Conservation (phyloP, 2,113 vertebrate genomes). For the Falcunculus frontatus region DNA sequence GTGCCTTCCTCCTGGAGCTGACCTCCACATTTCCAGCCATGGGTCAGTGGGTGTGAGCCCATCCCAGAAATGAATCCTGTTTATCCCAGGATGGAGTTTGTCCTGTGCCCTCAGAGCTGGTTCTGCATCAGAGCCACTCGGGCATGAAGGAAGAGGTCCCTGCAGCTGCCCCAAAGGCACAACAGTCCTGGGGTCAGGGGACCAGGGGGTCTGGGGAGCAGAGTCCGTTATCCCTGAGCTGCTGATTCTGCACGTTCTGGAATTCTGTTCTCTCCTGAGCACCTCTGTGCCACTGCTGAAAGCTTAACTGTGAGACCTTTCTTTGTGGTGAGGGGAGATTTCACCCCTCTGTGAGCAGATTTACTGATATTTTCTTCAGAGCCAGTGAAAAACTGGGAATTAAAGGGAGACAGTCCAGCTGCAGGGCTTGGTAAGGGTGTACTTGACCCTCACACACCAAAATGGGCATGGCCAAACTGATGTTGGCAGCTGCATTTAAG, state of each 20-base stretch:
- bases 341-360: background rate
- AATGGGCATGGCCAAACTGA: background rate
- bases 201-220: fast-evolving
- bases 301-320: background rate
- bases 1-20: background rate
- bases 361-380: background rate
- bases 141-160: background rate
- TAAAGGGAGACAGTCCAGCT: background rate
- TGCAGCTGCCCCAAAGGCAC: background rate
- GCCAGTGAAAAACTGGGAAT: background rate
- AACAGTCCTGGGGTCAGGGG: fast-evolving
- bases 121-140: background rate
- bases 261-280: background rate
- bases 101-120: background rate
- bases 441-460: background rate
- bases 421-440: background rate
- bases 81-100: background rate
- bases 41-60: background rate
- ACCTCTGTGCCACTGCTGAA: background rate
- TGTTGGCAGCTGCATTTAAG: background rate
- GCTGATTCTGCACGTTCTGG: background rate
- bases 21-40: fast-evolving
- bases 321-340: background rate
- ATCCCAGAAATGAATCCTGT: background rate
- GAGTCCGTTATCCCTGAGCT: background rate